These are phyloP conservation scores for Pollicipes pollicipes DNA, from an alignment of 1,140 invertebrate genomes.

Conservation along the genomic window DNA sequence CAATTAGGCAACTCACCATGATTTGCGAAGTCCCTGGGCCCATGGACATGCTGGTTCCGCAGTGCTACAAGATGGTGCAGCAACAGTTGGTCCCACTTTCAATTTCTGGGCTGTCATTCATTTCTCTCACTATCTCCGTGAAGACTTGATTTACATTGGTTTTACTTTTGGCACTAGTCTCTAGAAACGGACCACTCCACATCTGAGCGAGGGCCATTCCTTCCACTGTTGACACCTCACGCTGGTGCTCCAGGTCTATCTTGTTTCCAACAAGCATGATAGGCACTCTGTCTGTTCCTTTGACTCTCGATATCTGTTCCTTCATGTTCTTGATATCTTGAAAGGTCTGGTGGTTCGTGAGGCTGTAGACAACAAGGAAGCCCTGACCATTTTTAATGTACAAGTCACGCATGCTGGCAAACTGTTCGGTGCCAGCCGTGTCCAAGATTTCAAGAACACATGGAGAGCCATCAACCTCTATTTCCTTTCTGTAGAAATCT, in stretches of 20 bases:
- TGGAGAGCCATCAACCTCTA: conserved; percentile 96
- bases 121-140: conserved; percentile 97
- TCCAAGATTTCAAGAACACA: conserved; percentile 99
- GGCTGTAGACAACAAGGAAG: conserved; percentile 94
- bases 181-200: conserved; percentile 94
- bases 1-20: too few relatives aligned
- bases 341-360: conserved; percentile 81
- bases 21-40: too few relatives aligned
- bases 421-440: conserved; percentile 99
- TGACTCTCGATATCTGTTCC: conserved; percentile 95
- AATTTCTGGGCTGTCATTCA: conserved; percentile 90
- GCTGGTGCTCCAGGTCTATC: conserved; percentile 74
- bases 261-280: conserved; percentile 92
- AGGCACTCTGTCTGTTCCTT: conserved; percentile 84
- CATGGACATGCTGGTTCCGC: too few relatives aligned
- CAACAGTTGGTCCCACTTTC: conserved; percentile 86
- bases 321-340: conserved; percentile 98
- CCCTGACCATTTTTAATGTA: conserved; percentile 99
- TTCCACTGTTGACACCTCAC: conserved; percentile 35
- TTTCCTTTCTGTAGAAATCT: conserved; percentile 87
- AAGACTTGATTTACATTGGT: conserved; percentile 99
- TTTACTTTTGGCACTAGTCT: conserved; percentile 95
- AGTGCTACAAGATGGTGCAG: conserved; percentile 51
- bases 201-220: conserved; percentile 65
- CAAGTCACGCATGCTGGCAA: conserved; percentile 98